Evolutionary conservation across 1,140 invertebrate species (phyloP), one percentile per base, ranked within the genome.

Genomic region (Meloidogyne exigua): DNA sequence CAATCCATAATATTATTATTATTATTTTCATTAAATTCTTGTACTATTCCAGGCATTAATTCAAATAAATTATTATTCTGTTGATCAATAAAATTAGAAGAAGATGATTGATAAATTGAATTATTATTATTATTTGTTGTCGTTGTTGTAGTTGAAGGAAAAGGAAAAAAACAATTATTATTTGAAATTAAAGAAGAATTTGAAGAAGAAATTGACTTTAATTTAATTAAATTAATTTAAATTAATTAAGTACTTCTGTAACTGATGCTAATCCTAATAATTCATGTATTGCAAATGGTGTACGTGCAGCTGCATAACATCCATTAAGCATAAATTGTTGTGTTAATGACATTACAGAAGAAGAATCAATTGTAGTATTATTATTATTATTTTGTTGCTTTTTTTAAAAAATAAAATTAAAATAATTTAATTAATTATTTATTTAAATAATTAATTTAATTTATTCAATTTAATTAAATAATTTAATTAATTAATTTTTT

Each of bases 251-350:
- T 26, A 42, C 63, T 21, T 42, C 76, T 11, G 26, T 62, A 18
- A 70, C 44, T 21, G 80, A 77, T 28, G 68, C 80, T 68, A 81
- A 62, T 2, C 80, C 80, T 23, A 81, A 63, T n/a, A 81, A 84
- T 57, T 81, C 72, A 44, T 80, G 63, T 63, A 80, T 80, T 25
- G 67, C 79, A 79, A 80, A 80, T 9, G 62, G 62, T 9, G 72
- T 73, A 15, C 72, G 42, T 28, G 57, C 72, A 42, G 28, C 65
- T n/a, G 57, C 57, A 65, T 73, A 68, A 65, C 63, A 72, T 10
- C 72, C 49, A 32, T 73, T 73, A 62, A 73, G 23, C 49, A 73
- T 73, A 49, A 57, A 73, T 18, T 62, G 72, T 9, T 62, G 15
- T 28, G 62, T 28, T 57, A 49, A 23, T 18, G 21, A 18, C 21